Base-by-base conservation (phyloP, 2,797 vertebrate genomes). In the Sebastolobus altivelis region DNA sequence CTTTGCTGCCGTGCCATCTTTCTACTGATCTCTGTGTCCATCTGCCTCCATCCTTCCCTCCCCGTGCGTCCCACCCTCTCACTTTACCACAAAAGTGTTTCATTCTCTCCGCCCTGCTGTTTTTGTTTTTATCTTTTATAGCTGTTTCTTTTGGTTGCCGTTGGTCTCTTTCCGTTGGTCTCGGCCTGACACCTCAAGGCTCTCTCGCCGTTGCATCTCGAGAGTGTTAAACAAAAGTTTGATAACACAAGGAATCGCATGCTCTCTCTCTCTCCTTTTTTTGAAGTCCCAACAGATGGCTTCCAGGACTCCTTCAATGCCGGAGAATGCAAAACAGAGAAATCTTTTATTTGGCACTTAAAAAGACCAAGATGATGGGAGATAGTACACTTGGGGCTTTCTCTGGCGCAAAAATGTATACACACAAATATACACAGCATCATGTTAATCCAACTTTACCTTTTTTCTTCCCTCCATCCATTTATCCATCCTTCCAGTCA, bases 201-300 rank as follows among this genome's bases (percentile, higher is more conserved):
- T 87, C 61, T 73, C 72, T 83, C 8, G 20, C 76, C 55, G 40
- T 76, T 82, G 16, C 37, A 75, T 86, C 80, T 80, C 12, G 1
- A 11, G 29, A 71, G 79, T 70, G 75, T 72, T 82, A 49, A 81
- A 81, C 74, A 46, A 79, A 82, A 82, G 85, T 80, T 59, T 90
- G 83, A 88, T 79, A 89, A 83, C 69, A 58, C 58, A 33, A 52
- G 31, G 61, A 82, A 56, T 78, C 72, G 16, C 67, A 74, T 72
- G 27, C 68, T 25, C 22, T 77, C n/a, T 68, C 22, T 67, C 49
- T 1, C n/a, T 68, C 22, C 49, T 1, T 55, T 46, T 52, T 72
- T 76, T 43, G 18, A 67, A 38, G 43, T 72, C 65, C 38, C 61
- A 83, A 87, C 89, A 92, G 89, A 90, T 92, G 91, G 82, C 40